Evolutionary conservation across 30 jellyfish, hydroid and myxozoan species (phyloP).

Genomic region (Chrysaora quinquecirrha): DNA sequence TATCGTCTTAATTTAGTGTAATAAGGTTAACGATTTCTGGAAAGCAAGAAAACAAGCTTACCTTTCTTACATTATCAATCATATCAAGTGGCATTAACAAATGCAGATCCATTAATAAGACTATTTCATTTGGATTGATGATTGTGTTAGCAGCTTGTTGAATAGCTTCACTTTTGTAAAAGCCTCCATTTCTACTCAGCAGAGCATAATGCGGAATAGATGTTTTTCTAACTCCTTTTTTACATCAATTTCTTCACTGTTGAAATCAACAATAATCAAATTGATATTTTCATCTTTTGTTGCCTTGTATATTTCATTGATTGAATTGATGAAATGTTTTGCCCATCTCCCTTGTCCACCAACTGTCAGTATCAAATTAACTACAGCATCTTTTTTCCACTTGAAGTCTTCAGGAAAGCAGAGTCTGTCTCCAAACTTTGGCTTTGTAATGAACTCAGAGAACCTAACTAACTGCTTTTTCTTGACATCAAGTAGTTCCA

Average conservation of each 20-base stretch:
- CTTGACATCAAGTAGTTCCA: conserved; percentile 47
- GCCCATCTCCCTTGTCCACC: conserved; percentile 97
- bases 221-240: conserved; percentile 59
- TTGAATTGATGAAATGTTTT: conserved; percentile 71
- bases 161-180: conserved; percentile 89
- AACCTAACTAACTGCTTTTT: conserved; percentile 49
- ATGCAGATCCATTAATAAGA: conserved; percentile 84
- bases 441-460: conserved; percentile 78
- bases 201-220: conserved; percentile 71
- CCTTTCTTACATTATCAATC: conserved; percentile 91
- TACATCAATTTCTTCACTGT: conserved; percentile 76
- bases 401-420: conserved; percentile 85
- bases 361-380: conserved; percentile 79
- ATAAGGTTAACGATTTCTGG: too few species aligned
- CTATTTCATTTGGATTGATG: conserved; percentile 70
- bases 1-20: too few species aligned
- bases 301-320: conserved; percentile 67
- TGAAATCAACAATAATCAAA: conserved; percentile 84
- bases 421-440: conserved; percentile 17
- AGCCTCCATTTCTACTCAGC: conserved; percentile 63
- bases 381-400: conserved; percentile 89
- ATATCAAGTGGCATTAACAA: conserved; percentile 76
- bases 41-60: too few species aligned
- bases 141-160: conserved; percentile 82
- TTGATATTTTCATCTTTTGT: conserved; percentile 76